These are phyloP conservation scores for Philaenus spumarius DNA, from an alignment of 1,140 invertebrate species.

Conservation along the genomic window DNA sequence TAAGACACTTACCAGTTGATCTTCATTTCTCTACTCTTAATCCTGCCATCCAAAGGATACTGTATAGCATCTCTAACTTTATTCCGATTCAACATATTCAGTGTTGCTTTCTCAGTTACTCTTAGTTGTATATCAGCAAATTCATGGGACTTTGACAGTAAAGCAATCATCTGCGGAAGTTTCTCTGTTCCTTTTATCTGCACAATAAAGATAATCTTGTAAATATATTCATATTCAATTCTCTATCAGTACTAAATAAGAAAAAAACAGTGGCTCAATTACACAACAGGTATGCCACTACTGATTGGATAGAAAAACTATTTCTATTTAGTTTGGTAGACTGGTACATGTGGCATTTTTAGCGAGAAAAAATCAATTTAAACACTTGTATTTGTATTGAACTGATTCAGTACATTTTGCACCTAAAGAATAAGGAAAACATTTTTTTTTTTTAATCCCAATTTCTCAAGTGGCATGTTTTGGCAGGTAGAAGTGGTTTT, in stretches of 20 bases:
- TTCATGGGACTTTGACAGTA: conserved; percentile 51
- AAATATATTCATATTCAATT: background rate
- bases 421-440: no score
- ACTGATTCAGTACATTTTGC: no score
- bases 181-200: conserved; percentile 43
- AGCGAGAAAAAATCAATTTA: no score
- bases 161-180: conserved; percentile 39
- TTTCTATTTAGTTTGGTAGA: no score
- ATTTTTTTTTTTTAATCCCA: no score
- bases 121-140: conserved; percentile 53
- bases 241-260: background rate
- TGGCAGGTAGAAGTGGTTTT: no score
- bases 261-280: background rate
- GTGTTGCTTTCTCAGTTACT: conserved; percentile 49
- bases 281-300: background rate
- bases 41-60: conserved; percentile 54
- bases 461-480: no score
- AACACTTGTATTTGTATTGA: no score
- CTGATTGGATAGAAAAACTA: background rate
- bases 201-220: conserved; percentile 16
- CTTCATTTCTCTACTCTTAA: conserved; percentile 56
- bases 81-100: conserved; percentile 55
- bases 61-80: conserved; percentile 43
- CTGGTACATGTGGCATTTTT: no score
- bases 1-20: conserved; percentile 59